Evolutionary conservation across 2,888 invertebrate species (phyloP).

Genomic region (Sarcophaga rosellei): DNA sequence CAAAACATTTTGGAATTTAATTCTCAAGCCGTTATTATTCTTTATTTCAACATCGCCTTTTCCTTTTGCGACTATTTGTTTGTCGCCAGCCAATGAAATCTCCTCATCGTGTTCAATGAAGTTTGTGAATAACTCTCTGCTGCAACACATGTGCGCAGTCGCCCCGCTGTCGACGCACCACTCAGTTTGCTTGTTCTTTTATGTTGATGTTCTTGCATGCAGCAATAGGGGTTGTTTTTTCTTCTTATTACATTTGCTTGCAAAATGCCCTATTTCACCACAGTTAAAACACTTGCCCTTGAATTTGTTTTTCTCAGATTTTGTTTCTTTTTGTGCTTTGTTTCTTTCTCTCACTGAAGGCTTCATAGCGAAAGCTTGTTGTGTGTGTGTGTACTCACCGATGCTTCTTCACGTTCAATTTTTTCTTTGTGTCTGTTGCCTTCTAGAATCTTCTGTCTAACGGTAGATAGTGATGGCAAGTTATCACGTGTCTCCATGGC

Average conservation of each 20-base stretch:
- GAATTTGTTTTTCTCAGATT: conserved; percentile 6
- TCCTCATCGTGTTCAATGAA: conserved; percentile 1
- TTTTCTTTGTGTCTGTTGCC: conserved; percentile 34
- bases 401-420: conserved; percentile 2
- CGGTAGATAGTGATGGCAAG: conserved; percentile 34
- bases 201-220: conserved; percentile 1
- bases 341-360: conserved; percentile 12
- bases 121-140: conserved; percentile 25
- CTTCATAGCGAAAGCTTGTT: conserved; percentile 49
- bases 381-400: background rate
- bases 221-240: conserved; percentile 28
- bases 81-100: conserved; percentile 26
- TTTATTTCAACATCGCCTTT: conserved; percentile 28
- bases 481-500: conserved; percentile 60
- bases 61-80: conserved; percentile 6
- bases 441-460: conserved; percentile 50
- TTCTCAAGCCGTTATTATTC: background rate
- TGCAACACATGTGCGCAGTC: conserved; percentile 36
- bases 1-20: conserved; percentile 31
- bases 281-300: conserved; percentile 29
- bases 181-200: background rate
- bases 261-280: conserved; percentile 30
- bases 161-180: conserved; percentile 41
- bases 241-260: conserved; percentile 15
- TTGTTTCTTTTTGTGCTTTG: conserved; percentile 7